phyloP scores from a whole-genome alignment of 2,797 vertebrate species.

The Megalops cyprinoides region DNA sequence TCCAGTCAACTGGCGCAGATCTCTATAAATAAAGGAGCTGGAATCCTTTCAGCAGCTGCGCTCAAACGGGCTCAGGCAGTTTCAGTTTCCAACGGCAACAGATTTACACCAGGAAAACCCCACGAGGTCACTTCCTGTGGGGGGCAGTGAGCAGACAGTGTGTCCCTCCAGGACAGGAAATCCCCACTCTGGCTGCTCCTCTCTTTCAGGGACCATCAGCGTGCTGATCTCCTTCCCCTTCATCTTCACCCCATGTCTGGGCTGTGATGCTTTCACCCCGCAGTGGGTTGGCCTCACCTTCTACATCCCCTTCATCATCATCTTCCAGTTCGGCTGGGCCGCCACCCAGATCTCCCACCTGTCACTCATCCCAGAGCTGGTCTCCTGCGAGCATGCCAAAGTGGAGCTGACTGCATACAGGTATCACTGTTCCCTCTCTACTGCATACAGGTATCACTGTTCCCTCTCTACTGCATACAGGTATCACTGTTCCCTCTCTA shows the following conservation, averaged over 20 bases:
- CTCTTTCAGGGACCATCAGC: slow-evolving; percentile 79
- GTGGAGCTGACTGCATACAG: slow-evolving; percentile 95
- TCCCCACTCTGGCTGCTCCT: too few species aligned
- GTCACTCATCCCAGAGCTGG: slow-evolving; percentile 91
- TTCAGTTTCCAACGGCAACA: too few species aligned
- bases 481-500: slow-evolving; percentile 58
- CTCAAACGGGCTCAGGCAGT: too few species aligned
- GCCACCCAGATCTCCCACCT: slow-evolving; percentile 93
- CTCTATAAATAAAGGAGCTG: too few species aligned
- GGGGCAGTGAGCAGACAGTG: too few species aligned
- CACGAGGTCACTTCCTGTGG: too few species aligned
- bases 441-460: slow-evolving; percentile 70
- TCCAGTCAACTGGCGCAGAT: too few species aligned
- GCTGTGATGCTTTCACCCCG: slow-evolving; percentile 75
- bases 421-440: slow-evolving; percentile 58
- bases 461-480: slow-evolving; percentile 82
- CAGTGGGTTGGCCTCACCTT: slow-evolving; percentile 85
- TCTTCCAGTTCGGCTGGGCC: slow-evolving; percentile 96
- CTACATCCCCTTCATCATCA: slow-evolving; percentile 86
- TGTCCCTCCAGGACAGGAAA: too few species aligned
- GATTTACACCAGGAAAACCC: too few species aligned
- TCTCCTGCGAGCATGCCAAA: slow-evolving; percentile 82
- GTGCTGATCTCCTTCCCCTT: slow-evolving; percentile 90
- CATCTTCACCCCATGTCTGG: slow-evolving; percentile 89
- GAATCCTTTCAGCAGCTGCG: too few species aligned